A percentile compares a stretch with the other conserved stretches of the same genome.
Evolutionary conservation across 2,888 invertebrate genomes (phyloP).

Genomic region (Agapostemon virescens): DNA sequence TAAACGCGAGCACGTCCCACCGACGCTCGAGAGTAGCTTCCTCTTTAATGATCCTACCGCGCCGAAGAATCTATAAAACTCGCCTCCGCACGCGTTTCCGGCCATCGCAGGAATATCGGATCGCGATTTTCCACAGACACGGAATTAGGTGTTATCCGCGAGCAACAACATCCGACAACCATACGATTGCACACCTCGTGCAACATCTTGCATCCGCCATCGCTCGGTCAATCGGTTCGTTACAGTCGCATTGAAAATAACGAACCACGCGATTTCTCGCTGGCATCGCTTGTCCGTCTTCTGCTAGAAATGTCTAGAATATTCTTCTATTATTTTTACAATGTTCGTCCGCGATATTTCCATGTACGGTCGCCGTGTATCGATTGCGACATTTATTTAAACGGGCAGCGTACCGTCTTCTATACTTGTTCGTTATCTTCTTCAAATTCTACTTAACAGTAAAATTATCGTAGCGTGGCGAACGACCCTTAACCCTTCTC

Average conservation of each 20-base stretch:
- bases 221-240: not conserved
- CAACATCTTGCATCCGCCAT: not conserved
- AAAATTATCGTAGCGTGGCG: too few relatives aligned
- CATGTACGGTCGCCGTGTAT: too few relatives aligned
- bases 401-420: too few relatives aligned
- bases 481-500: too few relatives aligned
- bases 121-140: slow-evolving; percentile 24
- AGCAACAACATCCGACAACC: not conserved
- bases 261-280: not conserved
- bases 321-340: too few relatives aligned
- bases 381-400: too few relatives aligned
- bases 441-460: too few relatives aligned
- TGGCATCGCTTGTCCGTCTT: not conserved
- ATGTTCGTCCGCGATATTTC: too few relatives aligned
- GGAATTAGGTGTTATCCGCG: slow-evolving; percentile 12
- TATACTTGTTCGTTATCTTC: too few relatives aligned
- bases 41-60: slow-evolving; percentile 40
- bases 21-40: slow-evolving; percentile 25
- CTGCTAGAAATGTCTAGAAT: too few relatives aligned
- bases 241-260: not conserved
- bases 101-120: slow-evolving; percentile 40
- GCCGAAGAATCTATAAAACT: slow-evolving; percentile 36
- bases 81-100: not conserved
- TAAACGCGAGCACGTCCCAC: slow-evolving; percentile 26
- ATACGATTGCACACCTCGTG: not conserved